Conservation (phyloP, 2,113 vertebrate genomes). For the Hemiscyllium ocellatum region DNA sequence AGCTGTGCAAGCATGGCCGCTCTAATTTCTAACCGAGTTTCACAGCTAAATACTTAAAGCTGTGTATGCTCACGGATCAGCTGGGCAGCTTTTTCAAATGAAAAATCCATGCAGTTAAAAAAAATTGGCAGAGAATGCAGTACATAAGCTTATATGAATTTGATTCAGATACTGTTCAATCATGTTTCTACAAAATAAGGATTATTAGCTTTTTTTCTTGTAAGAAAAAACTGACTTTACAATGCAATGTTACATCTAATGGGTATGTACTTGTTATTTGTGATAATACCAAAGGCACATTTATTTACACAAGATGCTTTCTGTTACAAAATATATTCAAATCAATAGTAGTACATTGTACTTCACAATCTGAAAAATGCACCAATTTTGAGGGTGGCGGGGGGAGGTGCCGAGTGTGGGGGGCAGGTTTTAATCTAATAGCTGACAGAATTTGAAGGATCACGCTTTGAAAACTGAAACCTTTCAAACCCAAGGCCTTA, state of each 20-base stretch:
- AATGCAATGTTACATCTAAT: background rate
- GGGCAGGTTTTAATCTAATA: background rate
- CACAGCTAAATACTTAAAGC: conserved; percentile 63
- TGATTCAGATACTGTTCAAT: conserved; percentile 14
- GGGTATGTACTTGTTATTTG: background rate
- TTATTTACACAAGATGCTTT: conserved; percentile 11
- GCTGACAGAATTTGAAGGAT: background rate
- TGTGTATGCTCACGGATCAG: conserved; percentile 56
- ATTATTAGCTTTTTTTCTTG: conserved; percentile 4
- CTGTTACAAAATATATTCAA: background rate
- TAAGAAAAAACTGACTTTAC: background rate
- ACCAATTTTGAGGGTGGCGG: background rate
- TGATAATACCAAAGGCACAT: background rate
- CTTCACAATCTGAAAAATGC: background rate
- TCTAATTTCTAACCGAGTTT: conserved; percentile 59
- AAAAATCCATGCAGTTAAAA: conserved; percentile 35
- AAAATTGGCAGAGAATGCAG: conserved; percentile 24
- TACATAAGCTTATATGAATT: conserved; percentile 14
- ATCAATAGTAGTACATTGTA: background rate
- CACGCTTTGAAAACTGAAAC: background rate
- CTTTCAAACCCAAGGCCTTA: background rate
- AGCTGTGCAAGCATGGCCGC: conserved; percentile 56
- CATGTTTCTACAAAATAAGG: background rate
- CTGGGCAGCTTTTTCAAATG: conserved; percentile 50
- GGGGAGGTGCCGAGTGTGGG: too few species aligned